A percentile compares a stretch with the other conserved stretches of the same genome.
Conservation (phyloP, 2,113 vertebrate species). For the Rhizomys pruinosus region DNA sequence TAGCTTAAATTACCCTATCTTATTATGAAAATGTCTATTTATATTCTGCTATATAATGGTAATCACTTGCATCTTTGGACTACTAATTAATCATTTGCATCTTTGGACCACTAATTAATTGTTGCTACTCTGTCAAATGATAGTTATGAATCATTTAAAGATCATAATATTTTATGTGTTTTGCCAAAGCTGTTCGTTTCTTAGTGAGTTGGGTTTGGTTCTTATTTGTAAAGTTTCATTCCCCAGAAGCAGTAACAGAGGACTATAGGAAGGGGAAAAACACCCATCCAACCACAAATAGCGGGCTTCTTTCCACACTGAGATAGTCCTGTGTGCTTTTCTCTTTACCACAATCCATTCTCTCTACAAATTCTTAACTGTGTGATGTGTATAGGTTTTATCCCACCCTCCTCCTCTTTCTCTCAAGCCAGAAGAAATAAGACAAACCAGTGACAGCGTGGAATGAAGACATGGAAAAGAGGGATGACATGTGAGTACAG, state of each 20-base stretch:
- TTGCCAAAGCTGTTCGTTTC: not conserved
- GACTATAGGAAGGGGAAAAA: not conserved
- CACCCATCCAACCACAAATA: too few relatives aligned
- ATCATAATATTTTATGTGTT: not conserved
- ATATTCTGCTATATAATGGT: not conserved
- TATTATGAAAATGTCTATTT: not conserved
- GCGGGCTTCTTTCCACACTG: not conserved
- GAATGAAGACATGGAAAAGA: not conserved
- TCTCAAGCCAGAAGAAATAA: not conserved
- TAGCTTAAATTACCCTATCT: not conserved
- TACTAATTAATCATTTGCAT: not conserved
- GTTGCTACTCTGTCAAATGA: not conserved
- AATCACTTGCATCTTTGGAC: not conserved
- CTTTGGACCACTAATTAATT: not conserved
- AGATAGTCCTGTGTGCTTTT: not conserved
- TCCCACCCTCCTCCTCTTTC: not conserved
- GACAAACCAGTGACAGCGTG: not conserved
- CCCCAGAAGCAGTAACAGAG: not conserved
- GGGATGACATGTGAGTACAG: not conserved
- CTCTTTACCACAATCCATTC: not conserved
- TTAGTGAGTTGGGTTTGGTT: not conserved
- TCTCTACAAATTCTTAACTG: not conserved
- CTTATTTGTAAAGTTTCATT: not conserved
- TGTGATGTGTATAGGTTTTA: not conserved
- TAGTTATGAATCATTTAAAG: not conserved